phyloP scores from a whole-genome alignment of 2,888 invertebrate species.

The Isotomurus palustris region DNA sequence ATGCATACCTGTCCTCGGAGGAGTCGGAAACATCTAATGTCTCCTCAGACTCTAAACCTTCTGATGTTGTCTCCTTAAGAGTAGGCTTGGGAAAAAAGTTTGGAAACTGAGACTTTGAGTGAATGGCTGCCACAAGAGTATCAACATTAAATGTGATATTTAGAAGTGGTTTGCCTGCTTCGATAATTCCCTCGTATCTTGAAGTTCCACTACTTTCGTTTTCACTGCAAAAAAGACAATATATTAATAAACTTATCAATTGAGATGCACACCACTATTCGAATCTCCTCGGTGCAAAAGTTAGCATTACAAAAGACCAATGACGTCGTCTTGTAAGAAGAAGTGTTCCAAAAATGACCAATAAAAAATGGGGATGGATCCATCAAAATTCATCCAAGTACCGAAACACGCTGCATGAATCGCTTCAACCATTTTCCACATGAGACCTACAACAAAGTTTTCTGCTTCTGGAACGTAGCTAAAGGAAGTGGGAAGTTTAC shows the following conservation, averaged over 20 bases:
- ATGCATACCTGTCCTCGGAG: no score
- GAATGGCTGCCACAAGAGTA: background rate
- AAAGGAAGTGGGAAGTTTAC: no score
- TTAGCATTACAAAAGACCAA: background rate
- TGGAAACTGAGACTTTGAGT: background rate
- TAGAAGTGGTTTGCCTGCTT: no score
- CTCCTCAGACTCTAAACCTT: no score
- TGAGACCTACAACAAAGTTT: slow-evolving; percentile 15
- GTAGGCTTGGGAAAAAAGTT: background rate
- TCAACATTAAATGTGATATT: no score
- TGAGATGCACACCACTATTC: no score
- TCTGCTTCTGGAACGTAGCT: slow-evolving; percentile 12
- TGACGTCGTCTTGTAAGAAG: background rate
- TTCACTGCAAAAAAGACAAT: background rate
- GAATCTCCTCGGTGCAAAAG: no score
- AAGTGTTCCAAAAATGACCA: background rate
- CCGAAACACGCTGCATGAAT: slow-evolving; percentile 15
- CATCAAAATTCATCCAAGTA: background rate
- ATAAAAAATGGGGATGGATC: background rate
- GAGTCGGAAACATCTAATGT: no score
- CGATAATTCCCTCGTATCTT: no score
- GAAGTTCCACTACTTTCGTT: background rate
- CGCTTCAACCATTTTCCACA: slow-evolving; percentile 20
- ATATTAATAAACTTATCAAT: background rate
- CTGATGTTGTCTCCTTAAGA: background rate